Base-by-base conservation (phyloP, 2,113 vertebrate genomes). In the Amia ocellicauda region DNA sequence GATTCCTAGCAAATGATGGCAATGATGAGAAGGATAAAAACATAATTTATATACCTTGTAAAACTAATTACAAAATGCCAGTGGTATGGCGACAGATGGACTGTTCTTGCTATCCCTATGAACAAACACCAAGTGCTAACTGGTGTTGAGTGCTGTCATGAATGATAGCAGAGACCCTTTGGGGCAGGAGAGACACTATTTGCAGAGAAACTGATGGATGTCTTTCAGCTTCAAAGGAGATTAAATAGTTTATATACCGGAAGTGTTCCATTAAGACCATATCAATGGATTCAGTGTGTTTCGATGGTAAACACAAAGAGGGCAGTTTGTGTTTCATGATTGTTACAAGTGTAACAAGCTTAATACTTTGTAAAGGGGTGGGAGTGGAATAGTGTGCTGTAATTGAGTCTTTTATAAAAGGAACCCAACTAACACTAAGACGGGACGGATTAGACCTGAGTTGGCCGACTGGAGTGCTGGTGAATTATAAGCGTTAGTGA, bases 41-140 rank as follows among this genome's bases (percentile, higher is more conserved):
- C 71, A 74, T 80, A 74, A 80, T 86, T 87, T 83, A 85, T 80
- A 83, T 69, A 83, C 70, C 66, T 73, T 66, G 76, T 80, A 78
- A 70, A 69, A 42, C 68, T 85, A 84, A 85, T 85, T 85, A 80
- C 77, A 67, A 83, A 83, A 75, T 70, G 71, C 73, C 77, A 73
- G 58, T 78, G 70, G 79, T 74, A 20, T 77, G 63, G 70, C 71
- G 62, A 43, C 10, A 78, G 73, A 70, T 72, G 74, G 57, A 59
- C 64, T 42, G 2, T 5, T 14, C 49, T 7, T 9, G n/a, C 22
- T 42, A 49, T 19, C 43, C 17, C 47, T n/a, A 26, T 3, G 11
- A 54, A 36, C 7, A 20, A 66, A 27, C 11, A 14, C 2, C n/a
- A 45, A 31, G 17, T 20, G 24, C 19, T 63, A 65, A 51, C 55